Evolutionary conservation across 2,797 vertebrate species (phyloP), one percentile per base, ranked within the genome.

Genomic region (Intellagama lesueurii): DNA sequence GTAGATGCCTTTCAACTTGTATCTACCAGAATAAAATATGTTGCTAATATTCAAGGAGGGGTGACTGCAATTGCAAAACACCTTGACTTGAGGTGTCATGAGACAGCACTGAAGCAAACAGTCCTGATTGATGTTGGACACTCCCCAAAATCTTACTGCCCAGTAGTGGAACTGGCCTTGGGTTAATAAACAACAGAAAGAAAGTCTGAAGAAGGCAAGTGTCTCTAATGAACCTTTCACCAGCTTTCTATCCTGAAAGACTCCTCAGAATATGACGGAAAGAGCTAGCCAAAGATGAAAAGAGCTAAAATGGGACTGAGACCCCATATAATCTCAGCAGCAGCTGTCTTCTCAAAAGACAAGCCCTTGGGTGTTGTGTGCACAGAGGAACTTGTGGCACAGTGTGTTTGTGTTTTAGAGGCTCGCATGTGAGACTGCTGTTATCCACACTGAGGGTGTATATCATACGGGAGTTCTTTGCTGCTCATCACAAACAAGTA

Each of bases 401-500:
- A 32, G 81, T 16, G 6, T 4, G 24, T 5, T 1, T 4, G 26
- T 8, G 19, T 85, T 60, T 11, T 7, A 19, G 82, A 47, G 78
- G 9, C 87, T 85, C 89, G 26, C 69, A 60, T 78, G 32, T 26
- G 78, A 85, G 19, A 49, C 68, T n/a, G 76, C 87, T 88, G 88
- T n/a, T 91, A 89, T 44, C 88, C 92, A 88, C 32, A 24, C 88
- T n/a, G 76, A 86, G 90, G 79, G 90, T 90, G 90, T 89, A 49
- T 90, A 92, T 92, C 91, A 93, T 5, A 16, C 72, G 83, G 1
- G 89, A 91, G 87, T 93, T 89, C 94, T 94, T 35, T 24, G 89
- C 95, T 91, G 86, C 88, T 86, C 24, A 0, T 56, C 78, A 93
- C 92, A 94, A 95, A 95, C 94, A 94, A 92, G 86, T 92, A 94